These are phyloP conservation scores for Petromus typicus DNA, from an alignment of 2,113 vertebrate species.

Conservation along the genomic window DNA sequence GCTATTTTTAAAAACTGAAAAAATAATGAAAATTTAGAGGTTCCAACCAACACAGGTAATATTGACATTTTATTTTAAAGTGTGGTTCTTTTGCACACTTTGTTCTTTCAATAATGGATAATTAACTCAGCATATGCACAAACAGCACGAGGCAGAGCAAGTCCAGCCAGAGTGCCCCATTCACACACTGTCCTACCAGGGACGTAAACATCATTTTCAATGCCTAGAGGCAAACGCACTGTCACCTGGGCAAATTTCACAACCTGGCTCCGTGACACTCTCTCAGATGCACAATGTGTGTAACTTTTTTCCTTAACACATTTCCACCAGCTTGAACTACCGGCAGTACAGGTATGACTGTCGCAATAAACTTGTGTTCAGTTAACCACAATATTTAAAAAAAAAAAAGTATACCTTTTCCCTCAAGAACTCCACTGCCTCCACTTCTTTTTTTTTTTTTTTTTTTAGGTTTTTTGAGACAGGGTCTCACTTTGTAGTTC, in stretches of 20 bases:
- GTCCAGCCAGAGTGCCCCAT: neutral
- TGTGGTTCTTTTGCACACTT: constrained; percentile 40
- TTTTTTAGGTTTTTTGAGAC: too few species aligned
- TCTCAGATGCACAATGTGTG: neutral
- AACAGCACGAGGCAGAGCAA: constrained; percentile 5
- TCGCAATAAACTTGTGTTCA: neutral
- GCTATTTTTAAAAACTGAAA: constrained; percentile 35
- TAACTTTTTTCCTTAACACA: neutral
- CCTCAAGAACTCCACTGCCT: neutral
- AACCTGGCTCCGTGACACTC: neutral
- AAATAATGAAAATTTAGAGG: constrained; percentile 66
- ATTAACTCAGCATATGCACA: neutral
- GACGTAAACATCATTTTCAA: neutral
- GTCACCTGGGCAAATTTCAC: neutral
- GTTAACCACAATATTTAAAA: neutral
- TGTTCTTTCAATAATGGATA: constrained; percentile 57
- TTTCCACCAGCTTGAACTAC: neutral
- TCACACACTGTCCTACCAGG: neutral
- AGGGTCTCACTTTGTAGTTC: too few species aligned
- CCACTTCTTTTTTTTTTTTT: too few species aligned
- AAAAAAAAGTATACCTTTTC: neutral
- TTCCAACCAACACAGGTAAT: constrained; percentile 52
- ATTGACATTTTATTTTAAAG: neutral
- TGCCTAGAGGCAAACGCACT: neutral
- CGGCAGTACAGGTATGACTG: neutral